Percentiles rank a stretch among this genome's conserved stretches.
Conservation (phyloP, 2,797 vertebrate species). For the Clamator glandarius region DNA sequence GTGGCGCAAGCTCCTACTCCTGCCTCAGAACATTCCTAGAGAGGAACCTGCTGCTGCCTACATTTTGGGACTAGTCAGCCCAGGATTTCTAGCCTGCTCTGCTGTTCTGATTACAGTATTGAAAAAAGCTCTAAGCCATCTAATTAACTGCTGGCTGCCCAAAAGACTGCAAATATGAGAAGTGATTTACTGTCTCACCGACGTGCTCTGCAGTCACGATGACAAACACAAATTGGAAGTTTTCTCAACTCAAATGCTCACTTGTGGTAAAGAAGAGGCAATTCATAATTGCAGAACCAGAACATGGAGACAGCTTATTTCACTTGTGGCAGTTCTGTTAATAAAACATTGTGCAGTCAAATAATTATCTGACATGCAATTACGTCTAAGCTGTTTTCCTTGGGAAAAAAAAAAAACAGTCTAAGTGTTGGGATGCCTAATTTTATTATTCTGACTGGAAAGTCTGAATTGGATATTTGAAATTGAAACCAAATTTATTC, state of each 20-base stretch:
- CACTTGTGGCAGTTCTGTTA: constrained; percentile 56
- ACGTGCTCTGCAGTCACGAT: neutral
- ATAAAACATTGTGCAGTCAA: constrained; percentile 62
- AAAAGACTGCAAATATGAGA: constrained; percentile 6
- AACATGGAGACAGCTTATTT: constrained; percentile 54
- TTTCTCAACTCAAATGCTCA: constrained; percentile 64
- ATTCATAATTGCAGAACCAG: constrained; percentile 63
- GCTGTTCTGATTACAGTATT: neutral
- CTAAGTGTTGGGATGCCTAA: neutral
- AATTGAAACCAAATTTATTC: neutral
- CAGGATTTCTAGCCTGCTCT: neutral
- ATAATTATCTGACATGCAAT: constrained; percentile 62
- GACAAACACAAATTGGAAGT: constrained; percentile 52
- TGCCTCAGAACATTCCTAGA: neutral
- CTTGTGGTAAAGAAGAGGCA: constrained; percentile 56
- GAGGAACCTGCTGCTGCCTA: neutral
- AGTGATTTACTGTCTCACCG: constrained; percentile 32
- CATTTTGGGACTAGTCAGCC: neutral
- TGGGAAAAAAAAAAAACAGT: neutral
- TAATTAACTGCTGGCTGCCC: constrained; percentile 38
- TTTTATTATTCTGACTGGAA: constrained; percentile 33
- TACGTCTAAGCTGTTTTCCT: constrained; percentile 47
- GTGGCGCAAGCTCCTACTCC: neutral
- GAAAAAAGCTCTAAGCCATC: neutral
- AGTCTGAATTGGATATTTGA: neutral